Evolutionary conservation across 1,140 invertebrate genomes (phyloP).

Genomic region (Aphaenogaster ashmeadi): DNA sequence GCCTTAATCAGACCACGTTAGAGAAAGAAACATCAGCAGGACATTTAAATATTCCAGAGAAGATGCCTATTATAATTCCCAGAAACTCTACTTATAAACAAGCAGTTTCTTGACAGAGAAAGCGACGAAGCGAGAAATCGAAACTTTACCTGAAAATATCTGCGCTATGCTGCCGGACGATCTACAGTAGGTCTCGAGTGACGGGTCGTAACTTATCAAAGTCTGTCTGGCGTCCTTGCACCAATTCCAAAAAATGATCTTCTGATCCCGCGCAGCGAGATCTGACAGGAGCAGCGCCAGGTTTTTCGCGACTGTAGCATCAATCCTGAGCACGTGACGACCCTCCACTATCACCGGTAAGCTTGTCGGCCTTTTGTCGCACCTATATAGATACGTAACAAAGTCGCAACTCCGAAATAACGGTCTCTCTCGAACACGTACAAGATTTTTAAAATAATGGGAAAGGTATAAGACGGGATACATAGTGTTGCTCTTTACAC

Average conservation of each 20-base stretch:
- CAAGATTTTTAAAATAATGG: not conserved
- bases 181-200: constrained; percentile 74
- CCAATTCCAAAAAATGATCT: constrained; percentile 86
- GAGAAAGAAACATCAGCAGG: not conserved
- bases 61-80: not conserved
- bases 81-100: constrained; percentile 6
- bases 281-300: constrained; percentile 80
- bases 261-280: constrained; percentile 80
- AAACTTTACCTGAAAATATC: constrained; percentile 77
- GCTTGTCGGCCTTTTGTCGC: constrained; percentile 75
- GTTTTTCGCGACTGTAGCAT: constrained; percentile 89
- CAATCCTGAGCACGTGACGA: constrained; percentile 88
- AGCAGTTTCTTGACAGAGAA: constrained; percentile 2
- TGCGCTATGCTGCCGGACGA: constrained; percentile 74
- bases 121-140: not conserved
- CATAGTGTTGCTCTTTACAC: not conserved
- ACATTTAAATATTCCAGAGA: not conserved
- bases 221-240: constrained; percentile 76
- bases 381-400: constrained; percentile 78
- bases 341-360: constrained; percentile 89
- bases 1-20: not conserved
- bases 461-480: not conserved
- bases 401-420: not conserved
- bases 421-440: not conserved
- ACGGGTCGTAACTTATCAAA: constrained; percentile 80